phyloP scores from a whole-genome alignment of 2,113 vertebrate genomes.

The Cathartes aura region DNA sequence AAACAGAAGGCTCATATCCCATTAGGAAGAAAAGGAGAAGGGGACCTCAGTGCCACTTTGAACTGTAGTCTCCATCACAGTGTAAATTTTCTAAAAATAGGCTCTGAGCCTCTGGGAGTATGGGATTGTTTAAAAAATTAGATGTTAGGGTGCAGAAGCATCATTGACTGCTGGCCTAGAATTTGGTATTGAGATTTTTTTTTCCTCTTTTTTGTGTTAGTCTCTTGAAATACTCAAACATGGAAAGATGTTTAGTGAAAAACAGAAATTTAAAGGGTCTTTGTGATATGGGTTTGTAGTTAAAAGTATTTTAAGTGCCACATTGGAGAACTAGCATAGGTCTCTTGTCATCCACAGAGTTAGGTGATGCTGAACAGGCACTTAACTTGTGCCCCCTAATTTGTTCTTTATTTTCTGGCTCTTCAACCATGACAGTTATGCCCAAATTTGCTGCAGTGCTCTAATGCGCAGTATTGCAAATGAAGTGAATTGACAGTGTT shows the following conservation, averaged over 20 bases:
- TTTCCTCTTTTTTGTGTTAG: accelerated
- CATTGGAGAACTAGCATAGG: neutral
- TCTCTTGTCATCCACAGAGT: neutral
- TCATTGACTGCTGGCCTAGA: neutral
- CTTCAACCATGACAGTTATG: neutral
- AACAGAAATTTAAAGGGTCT: neutral
- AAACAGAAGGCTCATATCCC: neutral
- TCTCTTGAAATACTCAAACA: neutral
- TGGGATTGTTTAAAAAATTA: neutral
- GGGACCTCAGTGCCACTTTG: neutral
- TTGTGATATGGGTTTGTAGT: neutral
- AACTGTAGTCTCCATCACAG: neutral
- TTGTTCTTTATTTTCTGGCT: neutral
- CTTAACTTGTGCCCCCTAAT: neutral
- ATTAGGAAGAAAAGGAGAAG: neutral
- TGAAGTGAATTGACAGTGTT: neutral
- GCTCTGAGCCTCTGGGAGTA: neutral
- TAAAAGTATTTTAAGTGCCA: neutral
- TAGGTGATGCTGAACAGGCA: neutral
- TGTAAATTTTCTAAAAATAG: neutral
- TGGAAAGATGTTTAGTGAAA: neutral
- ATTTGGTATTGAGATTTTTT: neutral
- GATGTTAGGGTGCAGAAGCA: neutral
- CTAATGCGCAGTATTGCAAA: neutral
- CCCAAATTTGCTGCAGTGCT: neutral